Conservation (phyloP, 1,140 invertebrate genomes). For the Drosophila nikananu region DNA sequence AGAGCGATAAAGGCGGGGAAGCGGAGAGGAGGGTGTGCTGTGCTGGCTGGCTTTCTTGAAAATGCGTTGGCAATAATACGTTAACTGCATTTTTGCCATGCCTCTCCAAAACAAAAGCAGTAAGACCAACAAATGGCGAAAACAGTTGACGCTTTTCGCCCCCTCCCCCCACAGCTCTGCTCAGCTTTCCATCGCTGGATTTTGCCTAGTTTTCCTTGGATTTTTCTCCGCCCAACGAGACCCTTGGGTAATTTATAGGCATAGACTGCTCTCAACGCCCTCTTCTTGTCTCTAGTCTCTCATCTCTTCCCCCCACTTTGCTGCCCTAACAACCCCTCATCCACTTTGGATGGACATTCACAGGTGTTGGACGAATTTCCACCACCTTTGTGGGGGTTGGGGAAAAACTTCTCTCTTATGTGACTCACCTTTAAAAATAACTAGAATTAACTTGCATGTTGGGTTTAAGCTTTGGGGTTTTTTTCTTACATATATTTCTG, state of each 20-base stretch:
- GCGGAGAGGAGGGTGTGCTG: neutral
- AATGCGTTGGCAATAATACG: conserved; percentile 30
- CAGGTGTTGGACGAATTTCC: conserved; percentile 28
- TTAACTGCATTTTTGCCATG: conserved; percentile 37
- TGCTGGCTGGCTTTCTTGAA: conserved; percentile 30
- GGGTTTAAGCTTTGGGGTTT: no score
- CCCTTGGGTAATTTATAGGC: conserved; percentile 62
- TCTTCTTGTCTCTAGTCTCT: neutral
- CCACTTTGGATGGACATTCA: neutral
- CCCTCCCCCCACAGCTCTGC: neutral
- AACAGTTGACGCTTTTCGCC: conserved; percentile 22
- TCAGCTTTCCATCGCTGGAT: neutral
- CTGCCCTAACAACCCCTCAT: neutral
- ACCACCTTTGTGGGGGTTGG: neutral
- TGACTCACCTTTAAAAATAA: neutral
- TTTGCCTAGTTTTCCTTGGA: neutral
- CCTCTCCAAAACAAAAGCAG: neutral
- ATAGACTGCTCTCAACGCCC: conserved; percentile 28
- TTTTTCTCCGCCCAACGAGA: conserved; percentile 13
- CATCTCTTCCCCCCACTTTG: no score
- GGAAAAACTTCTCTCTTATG: neutral
- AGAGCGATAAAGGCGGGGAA: conserved; percentile 4
- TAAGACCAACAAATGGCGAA: conserved; percentile 19
- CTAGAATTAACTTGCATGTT: neutral
- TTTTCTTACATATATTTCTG: neutral